These are phyloP conservation scores for Myripristis murdjan DNA, from an alignment of 2,797 vertebrate genomes.

Conservation along the genomic window DNA sequence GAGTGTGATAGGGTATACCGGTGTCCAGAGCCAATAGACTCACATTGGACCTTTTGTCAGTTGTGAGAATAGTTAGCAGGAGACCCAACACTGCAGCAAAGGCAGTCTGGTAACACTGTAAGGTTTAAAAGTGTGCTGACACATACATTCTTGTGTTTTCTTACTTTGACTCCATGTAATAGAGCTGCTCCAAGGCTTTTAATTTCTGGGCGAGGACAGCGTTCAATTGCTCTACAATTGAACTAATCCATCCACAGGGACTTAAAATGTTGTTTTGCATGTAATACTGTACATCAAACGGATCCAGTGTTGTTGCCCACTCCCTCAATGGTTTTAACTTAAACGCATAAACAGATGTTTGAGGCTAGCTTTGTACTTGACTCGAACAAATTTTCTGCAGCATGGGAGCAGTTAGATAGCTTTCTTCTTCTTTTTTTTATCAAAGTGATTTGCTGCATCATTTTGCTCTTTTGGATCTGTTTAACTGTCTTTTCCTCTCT, in stretches of 20 bases:
- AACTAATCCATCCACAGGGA: slow-evolving; percentile 43
- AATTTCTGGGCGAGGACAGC: slow-evolving; percentile 32
- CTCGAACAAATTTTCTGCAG: slow-evolving; percentile 52
- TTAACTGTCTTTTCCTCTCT: slow-evolving; percentile 23
- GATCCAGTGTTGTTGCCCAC: slow-evolving; percentile 23
- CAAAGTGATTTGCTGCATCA: slow-evolving; percentile 50
- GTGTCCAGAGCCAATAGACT: slow-evolving; percentile 54
- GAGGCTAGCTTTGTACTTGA: slow-evolving; percentile 51
- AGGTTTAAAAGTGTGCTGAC: slow-evolving; percentile 29
- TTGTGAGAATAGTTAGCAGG: slow-evolving; percentile 17
- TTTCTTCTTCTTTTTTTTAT: slow-evolving; percentile 28
- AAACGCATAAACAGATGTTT: slow-evolving; percentile 73
- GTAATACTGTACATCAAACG: slow-evolving; percentile 56
- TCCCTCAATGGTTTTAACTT: slow-evolving; percentile 37
- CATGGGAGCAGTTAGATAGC: slow-evolving; percentile 39
- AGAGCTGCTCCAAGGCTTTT: slow-evolving; percentile 22
- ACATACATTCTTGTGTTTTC: slow-evolving; percentile 21
- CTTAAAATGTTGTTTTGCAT: slow-evolving; percentile 54
- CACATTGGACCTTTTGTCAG: slow-evolving; percentile 41
- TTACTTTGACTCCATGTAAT: slow-evolving; percentile 18
- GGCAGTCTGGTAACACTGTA: slow-evolving; percentile 5
- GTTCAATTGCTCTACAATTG: slow-evolving; percentile 12
- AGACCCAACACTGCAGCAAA: slow-evolving; percentile 27
- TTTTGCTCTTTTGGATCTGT: slow-evolving; percentile 54
- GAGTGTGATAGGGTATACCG: slow-evolving; percentile 44